Evolutionary conservation across 2,888 invertebrate genomes (phyloP).

Genomic region (Andrena praecox): DNA sequence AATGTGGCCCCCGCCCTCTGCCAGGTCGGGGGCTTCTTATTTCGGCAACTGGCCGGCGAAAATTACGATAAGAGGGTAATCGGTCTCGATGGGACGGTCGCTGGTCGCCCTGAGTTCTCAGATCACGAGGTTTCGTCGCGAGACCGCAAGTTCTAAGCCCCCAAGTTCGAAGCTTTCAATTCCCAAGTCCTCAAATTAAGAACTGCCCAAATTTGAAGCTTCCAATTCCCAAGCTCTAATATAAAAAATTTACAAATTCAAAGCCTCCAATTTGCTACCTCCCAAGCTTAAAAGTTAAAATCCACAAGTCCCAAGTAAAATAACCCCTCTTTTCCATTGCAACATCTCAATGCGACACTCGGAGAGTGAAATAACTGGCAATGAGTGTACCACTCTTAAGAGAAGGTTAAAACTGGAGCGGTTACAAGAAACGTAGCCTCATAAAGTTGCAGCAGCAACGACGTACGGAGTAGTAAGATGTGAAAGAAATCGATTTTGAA

Average conservation of each 20-base stretch:
- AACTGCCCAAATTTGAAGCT: background rate
- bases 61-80: conserved; percentile 45
- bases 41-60: conserved; percentile 21
- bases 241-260: background rate
- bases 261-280: background rate
- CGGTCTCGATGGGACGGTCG: conserved; percentile 25
- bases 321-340: too few species aligned
- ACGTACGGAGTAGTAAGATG: background rate
- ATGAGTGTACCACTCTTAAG: too few species aligned
- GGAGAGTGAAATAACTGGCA: too few species aligned
- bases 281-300: background rate
- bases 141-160: background rate
- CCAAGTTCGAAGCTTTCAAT: background rate
- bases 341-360: too few species aligned
- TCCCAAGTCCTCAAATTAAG: background rate
- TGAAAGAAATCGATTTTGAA: conserved; percentile 3
- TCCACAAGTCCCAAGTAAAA: too few species aligned
- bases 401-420: too few species aligned
- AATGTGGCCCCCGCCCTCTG: conserved; percentile 23
- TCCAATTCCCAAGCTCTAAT: background rate
- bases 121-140: too few species aligned
- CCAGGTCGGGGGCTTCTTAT: conserved; percentile 25
- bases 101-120: background rate
- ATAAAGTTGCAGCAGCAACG: background rate
- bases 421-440: background rate